These are phyloP conservation scores for Coboldia fuscipes DNA, from an alignment of 1,140 invertebrate species.

Conservation along the genomic window DNA sequence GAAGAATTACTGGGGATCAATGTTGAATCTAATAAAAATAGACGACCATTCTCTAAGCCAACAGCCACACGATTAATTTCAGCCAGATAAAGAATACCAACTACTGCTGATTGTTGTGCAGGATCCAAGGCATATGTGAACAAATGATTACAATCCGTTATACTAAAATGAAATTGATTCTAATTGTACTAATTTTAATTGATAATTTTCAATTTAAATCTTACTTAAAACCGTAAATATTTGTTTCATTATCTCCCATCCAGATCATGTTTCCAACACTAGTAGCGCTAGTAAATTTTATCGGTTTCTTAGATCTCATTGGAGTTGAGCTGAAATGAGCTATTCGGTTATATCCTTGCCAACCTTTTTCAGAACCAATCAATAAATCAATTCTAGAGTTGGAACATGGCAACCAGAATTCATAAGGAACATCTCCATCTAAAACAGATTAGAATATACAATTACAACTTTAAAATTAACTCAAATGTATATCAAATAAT, in stretches of 20 bases:
- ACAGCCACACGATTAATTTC: slow-evolving; percentile 46
- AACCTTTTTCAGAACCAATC: too few species aligned
- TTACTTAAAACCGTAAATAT: slow-evolving; percentile 60
- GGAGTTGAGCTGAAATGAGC: too few species aligned
- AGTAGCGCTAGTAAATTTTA: too few species aligned
- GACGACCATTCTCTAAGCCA: slow-evolving; percentile 44
- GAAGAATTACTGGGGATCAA: slow-evolving; percentile 33
- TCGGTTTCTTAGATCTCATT: too few species aligned
- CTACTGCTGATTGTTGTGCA: slow-evolving; percentile 30
- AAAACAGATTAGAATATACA: too few species aligned
- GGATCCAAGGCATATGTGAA: slow-evolving; percentile 31
- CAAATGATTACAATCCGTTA: slow-evolving; percentile 26
- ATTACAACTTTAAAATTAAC: too few species aligned
- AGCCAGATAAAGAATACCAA: slow-evolving; percentile 38
- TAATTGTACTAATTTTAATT: neutral
- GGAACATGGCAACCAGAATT: too few species aligned
- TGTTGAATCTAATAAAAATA: slow-evolving; percentile 45
- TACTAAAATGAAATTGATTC: slow-evolving; percentile 15
- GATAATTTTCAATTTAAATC: neutral
- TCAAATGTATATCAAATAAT: too few species aligned
- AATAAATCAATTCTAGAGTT: too few species aligned
- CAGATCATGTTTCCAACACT: slow-evolving; percentile 46
- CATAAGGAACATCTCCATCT: too few species aligned
- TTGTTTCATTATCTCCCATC: slow-evolving; percentile 65
- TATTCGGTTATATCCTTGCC: too few species aligned